Evolutionary conservation across 2,888 invertebrate species (phyloP).

Genomic region (Halictus ligatus): DNA sequence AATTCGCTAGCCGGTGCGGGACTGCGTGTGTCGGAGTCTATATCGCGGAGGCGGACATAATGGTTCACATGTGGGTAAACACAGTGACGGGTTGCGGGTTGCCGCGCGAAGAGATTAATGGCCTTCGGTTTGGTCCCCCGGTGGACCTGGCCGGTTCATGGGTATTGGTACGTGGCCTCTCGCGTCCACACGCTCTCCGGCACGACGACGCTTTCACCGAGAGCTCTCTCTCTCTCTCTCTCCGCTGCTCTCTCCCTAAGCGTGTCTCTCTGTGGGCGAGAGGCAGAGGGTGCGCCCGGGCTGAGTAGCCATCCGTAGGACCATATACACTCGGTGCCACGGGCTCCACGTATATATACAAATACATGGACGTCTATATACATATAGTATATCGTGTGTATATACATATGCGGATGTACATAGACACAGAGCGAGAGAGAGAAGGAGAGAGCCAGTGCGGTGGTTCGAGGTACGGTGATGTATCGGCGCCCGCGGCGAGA

Average conservation of each 20-base stretch:
- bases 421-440: constrained; percentile 66
- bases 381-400: neutral
- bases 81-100: constrained; percentile 84
- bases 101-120: constrained; percentile 83
- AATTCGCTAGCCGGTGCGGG: constrained; percentile 59
- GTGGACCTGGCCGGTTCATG: constrained; percentile 61
- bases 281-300: constrained; percentile 79
- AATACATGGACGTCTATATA: constrained; percentile 30
- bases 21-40: constrained; percentile 71
- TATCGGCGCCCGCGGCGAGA: constrained; percentile 83
- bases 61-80: constrained; percentile 84
- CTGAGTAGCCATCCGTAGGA: constrained; percentile 79
- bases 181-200: constrained; percentile 20
- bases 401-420: constrained; percentile 60
- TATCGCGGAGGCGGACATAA: constrained; percentile 83
- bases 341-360: constrained; percentile 49
- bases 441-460: constrained; percentile 64
- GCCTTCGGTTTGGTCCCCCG: constrained; percentile 79
- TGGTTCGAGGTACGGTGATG: constrained; percentile 81
- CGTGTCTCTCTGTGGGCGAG: constrained; percentile 53
- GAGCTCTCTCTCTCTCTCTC: neutral
- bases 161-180: constrained; percentile 55
- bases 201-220: constrained; percentile 8
- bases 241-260: constrained; percentile 36
- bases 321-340: constrained; percentile 74